A percentile compares a stretch with the other conserved stretches of the same genome.
phyloP scores from a whole-genome alignment of 2,888 invertebrate genomes.

The Lycaena phlaeas region DNA sequence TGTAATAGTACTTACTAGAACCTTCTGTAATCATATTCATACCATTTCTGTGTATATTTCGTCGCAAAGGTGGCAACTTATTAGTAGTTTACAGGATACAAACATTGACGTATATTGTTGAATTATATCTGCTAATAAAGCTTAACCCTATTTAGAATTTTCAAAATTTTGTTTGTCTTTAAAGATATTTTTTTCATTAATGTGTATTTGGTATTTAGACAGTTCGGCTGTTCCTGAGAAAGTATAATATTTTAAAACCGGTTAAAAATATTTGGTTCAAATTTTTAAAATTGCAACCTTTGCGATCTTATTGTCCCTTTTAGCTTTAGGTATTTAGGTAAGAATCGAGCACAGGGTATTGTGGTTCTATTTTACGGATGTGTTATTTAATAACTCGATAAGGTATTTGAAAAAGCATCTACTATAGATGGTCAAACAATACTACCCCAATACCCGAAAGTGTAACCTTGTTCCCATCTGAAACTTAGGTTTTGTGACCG shows the following conservation, averaged over 20 bases:
- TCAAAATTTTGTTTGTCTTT: too few species aligned
- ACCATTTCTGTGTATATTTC: slow-evolving; percentile 58
- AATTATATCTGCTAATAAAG: too few species aligned
- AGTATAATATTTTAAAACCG: too few species aligned
- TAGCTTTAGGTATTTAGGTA: slow-evolving; percentile 66
- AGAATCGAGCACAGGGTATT: slow-evolving; percentile 70
- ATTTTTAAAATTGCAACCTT: slow-evolving; percentile 51
- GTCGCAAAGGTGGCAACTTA: slow-evolving; percentile 60
- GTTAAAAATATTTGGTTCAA: too few species aligned
- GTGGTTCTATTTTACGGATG: slow-evolving; percentile 70
- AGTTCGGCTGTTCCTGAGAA: too few species aligned
- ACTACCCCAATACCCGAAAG: slow-evolving; percentile 69
- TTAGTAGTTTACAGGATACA: background rate
- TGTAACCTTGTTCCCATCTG: slow-evolving; percentile 54
- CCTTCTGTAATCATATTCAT: slow-evolving; percentile 60
- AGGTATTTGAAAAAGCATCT: slow-evolving; percentile 48
- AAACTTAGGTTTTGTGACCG: background rate
- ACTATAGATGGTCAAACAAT: slow-evolving; percentile 43
- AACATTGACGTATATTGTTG: too few species aligned
- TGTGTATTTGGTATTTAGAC: too few species aligned
- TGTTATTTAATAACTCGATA: slow-evolving; percentile 53
- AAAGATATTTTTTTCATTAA: too few species aligned
- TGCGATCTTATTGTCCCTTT: slow-evolving; percentile 64
- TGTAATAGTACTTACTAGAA: slow-evolving; percentile 65
- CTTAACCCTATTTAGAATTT: too few species aligned